Percentiles rank a stretch among this genome's conserved stretches.
These are phyloP conservation scores for Eolophus roseicapilla DNA, from an alignment of 2,113 vertebrate species.

Conservation along the genomic window DNA sequence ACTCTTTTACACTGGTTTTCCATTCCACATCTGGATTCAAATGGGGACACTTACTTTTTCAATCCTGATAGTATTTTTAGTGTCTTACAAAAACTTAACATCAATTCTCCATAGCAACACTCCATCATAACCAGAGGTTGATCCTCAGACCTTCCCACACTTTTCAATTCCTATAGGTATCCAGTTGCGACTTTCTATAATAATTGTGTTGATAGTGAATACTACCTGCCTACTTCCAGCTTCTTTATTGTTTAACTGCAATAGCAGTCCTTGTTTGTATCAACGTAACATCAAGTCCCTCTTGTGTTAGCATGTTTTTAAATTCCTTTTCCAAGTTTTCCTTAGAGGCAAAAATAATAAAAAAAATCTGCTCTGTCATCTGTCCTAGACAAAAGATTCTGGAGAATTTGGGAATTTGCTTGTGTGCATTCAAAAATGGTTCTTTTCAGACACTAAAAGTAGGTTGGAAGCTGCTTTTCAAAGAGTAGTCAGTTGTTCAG, in stretches of 20 bases:
- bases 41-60: background rate
- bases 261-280: background rate
- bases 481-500: background rate
- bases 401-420: background rate
- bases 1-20: background rate
- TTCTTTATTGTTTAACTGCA: background rate
- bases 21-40: background rate
- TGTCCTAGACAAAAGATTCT: background rate
- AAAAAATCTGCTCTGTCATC: background rate
- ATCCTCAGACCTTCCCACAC: background rate
- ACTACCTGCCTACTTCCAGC: background rate
- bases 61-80: background rate
- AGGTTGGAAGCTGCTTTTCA: background rate
- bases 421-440: background rate
- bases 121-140: background rate
- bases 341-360: rapidly evolving
- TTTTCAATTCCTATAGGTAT: background rate
- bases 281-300: background rate
- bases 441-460: background rate
- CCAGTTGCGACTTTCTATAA: background rate
- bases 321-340: background rate
- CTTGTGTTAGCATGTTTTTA: background rate
- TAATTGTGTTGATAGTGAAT: background rate
- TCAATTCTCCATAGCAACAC: background rate
- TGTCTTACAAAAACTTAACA: background rate